Evolutionary conservation across 2,113 vertebrate genomes (phyloP).

Genomic region (Heptranchias perlo): DNA sequence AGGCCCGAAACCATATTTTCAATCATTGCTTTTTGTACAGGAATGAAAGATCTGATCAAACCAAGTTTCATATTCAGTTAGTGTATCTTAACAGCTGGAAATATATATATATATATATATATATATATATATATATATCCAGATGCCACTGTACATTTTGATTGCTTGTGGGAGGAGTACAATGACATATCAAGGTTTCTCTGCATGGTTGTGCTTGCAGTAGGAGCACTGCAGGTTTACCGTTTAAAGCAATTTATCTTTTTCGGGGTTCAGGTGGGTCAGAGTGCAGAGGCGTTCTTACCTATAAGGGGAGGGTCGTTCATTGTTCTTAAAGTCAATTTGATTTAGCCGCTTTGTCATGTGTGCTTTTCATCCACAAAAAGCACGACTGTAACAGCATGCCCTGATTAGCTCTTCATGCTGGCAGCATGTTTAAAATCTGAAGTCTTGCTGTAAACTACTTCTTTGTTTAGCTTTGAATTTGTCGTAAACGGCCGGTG

Average conservation of each 20-base stretch:
- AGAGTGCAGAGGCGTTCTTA: not conserved
- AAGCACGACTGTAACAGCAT: not conserved
- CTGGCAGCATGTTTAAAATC: not conserved
- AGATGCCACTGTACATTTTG: not conserved
- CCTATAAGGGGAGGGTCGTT: not conserved
- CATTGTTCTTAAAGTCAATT: not conserved
- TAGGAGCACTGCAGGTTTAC: not conserved
- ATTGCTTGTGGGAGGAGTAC: too few species aligned
- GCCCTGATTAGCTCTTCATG: not conserved
- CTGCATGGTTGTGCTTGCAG: not conserved
- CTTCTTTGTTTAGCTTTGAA: constrained; percentile 2
- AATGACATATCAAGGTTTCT: not conserved
- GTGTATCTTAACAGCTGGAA: too few species aligned
- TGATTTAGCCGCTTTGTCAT: not conserved
- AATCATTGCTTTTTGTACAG: not conserved
- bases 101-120: too few species aligned
- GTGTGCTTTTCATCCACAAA: not conserved
- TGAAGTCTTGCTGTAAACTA: not conserved
- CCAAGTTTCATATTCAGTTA: not conserved
- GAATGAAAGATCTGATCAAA: not conserved
- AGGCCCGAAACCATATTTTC: not conserved
- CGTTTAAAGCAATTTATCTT: too few species aligned
- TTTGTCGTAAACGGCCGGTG: not conserved
- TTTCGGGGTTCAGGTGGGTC: not conserved
- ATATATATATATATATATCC: not conserved